phyloP scores from a whole-genome alignment of 2,888 invertebrate species.

The Oxycera nigricornis region DNA sequence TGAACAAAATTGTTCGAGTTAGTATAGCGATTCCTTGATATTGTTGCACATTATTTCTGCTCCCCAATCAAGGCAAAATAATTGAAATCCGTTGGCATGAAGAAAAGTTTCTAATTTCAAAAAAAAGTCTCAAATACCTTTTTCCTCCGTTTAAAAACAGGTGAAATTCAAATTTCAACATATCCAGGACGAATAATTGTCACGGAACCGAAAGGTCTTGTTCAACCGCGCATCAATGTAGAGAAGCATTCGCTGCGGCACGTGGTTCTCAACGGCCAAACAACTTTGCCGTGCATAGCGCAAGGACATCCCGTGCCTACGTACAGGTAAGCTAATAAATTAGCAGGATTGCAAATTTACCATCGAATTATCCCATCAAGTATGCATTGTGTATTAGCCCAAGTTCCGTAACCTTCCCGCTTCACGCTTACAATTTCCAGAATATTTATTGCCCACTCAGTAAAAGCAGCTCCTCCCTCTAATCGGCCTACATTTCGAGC shows the following conservation, averaged over 20 bases:
- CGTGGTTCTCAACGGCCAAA: slow-evolving; percentile 74
- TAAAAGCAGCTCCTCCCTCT: not conserved
- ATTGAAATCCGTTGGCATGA: no score
- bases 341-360: slow-evolving; percentile 1
- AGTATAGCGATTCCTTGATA: no score
- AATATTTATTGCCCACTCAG: slow-evolving; percentile 24
- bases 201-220: slow-evolving; percentile 77
- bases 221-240: slow-evolving; percentile 75
- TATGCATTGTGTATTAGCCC: slow-evolving; percentile 22
- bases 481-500: not conserved
- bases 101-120: not conserved
- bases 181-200: slow-evolving; percentile 72
- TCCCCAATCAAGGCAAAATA: no score
- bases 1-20: no score
- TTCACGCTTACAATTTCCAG: not conserved
- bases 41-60: no score
- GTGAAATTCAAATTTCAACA: slow-evolving; percentile 71
- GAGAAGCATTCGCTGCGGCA: slow-evolving; percentile 74
- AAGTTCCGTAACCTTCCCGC: not conserved
- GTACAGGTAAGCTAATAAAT: slow-evolving; percentile 68
- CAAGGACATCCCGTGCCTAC: slow-evolving; percentile 83
- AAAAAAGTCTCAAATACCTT: not conserved
- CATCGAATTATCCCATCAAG: not conserved
- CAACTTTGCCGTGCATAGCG: slow-evolving; percentile 78
- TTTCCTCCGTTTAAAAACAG: slow-evolving; percentile 50